Base-by-base conservation (phyloP, 2,888 invertebrate genomes). In the Acanthosepion esculentum region DNA sequence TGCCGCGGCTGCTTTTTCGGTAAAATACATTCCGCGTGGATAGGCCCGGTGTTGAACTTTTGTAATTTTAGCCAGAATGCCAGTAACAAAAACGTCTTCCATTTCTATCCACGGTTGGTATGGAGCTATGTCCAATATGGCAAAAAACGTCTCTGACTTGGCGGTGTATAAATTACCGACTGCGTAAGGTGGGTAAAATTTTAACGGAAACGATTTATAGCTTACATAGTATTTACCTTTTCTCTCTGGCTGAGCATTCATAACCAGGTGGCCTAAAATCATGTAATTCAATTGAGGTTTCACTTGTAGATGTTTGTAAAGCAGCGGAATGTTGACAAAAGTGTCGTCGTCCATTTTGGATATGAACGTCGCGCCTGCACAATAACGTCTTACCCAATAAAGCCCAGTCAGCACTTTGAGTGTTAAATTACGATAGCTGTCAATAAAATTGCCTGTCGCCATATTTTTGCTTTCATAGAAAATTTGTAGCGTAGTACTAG, bases 131-230 rank as follows among this genome's bases (percentile, higher is more conserved):
- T 55, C 94, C 48, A 59, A 8, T 20, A 59, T 33, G 10, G 55
- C 23, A 18, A 33, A 55, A 23, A 41, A 53, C 33, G 55, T 53
- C 48, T 59, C 55, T 94, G 98, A 98, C 0, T 98, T 98, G 3
- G 97, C 95, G 91, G 33, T 78, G 18, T 97, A 96, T 10, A 96
- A 96, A 95, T 97, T 97, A n/a, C 97, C 97, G 15, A 97, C 96
- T 96, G 97, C 97, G 95, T 97, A 97, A 7, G 96, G 95, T 12
- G 97, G 97, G 95, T 97, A 97, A 94, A 96, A 96, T 78, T 96
- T 96, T 15, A 95, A 96, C 48, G 96, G 95, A 95, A 96, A 97
- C 95, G 97, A 97, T 93, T 96, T 94, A 53, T 95, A 94, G 20
- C 96, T 96, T 7, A 97, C 95, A 94, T 96, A 96, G 97, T 97